Conservation (phyloP, 2,113 vertebrate species). For the Excalfactoria chinensis region DNA sequence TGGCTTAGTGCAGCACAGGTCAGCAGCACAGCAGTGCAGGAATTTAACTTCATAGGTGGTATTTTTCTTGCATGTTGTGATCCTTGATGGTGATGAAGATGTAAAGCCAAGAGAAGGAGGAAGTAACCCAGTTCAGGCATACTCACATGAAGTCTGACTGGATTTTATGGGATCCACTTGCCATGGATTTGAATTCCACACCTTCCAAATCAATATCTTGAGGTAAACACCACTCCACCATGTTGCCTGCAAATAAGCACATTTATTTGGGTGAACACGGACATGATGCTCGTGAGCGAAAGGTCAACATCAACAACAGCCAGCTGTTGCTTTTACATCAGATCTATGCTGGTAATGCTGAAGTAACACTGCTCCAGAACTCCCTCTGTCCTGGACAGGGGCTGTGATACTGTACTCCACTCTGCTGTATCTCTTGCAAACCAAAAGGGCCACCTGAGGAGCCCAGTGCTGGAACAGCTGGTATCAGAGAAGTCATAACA, state of each 20-base stretch:
- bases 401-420: not conserved
- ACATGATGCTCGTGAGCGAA: not conserved
- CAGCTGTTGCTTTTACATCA: not conserved
- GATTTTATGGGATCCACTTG: slow-evolving; percentile 95
- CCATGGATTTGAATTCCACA: slow-evolving; percentile 99
- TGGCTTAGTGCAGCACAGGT: not conserved
- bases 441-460: not conserved
- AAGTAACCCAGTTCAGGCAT: not conserved
- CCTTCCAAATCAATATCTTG: slow-evolving; percentile 95
- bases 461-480: not conserved
- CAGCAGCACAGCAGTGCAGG: not conserved
- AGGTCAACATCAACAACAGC: not conserved
- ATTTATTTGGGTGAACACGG: not conserved
- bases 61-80: not conserved
- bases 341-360: not conserved
- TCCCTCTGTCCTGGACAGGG: not conserved
- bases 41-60: not conserved
- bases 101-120: not conserved
- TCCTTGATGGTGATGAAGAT: not conserved
- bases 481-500: not conserved
- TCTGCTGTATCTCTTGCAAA: not conserved
- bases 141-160: slow-evolving; percentile 96
- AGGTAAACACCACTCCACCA: slow-evolving; percentile 97
- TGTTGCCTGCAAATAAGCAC: slow-evolving; percentile 85
- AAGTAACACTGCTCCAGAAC: not conserved